Base-by-base conservation (phyloP, 2,797 vertebrate species). In the Dromococcyx pavoninus region DNA sequence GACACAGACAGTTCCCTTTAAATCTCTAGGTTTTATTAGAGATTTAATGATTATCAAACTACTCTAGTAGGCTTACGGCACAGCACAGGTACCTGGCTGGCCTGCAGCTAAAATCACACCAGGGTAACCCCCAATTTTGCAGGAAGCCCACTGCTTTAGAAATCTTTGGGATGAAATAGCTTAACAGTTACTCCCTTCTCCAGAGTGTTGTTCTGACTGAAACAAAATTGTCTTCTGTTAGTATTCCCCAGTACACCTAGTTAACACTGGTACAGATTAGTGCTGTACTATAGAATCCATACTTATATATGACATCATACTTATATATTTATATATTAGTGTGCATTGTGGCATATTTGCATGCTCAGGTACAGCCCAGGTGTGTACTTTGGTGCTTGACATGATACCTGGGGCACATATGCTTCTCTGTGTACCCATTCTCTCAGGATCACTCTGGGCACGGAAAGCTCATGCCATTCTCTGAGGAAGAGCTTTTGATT, bases 1-100 rank as follows among this genome's bases (percentile, higher is more conserved):
- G 85, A 77, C 89, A 90, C 35, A 54, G 65, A 92, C 35, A 35
- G 74, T 95, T 91, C 88, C 37, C 67, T 78, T 92, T 95, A 96
- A 91, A 95, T 65, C 57, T 73, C 39, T 82, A 82, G 75, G 81
- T 64, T 93, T 43, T 58, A 61, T 69, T 93, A 75, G 41, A 96
- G 53, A 64, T 77, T 61, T 82, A 92, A 6, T 92, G 86, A 69
- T 96, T 96, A 90, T 37, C 69, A 71, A 65, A 51, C 64, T 86
- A 43, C 69, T 82, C 8, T 67, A 85, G 46, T 46, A 93, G 73
- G 48, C 46, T 91, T 89, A 48, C 17, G 92, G 71, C 61, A 79
- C 43, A 86, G 70, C 82, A 72, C 6, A 4, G 27, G 51, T 88
- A 46, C 76, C 67, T 7, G 6, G 39, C 72, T 11, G 15, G 37